These are phyloP conservation scores for Drosophila albomicans DNA, from an alignment of 1,140 invertebrate species.

Conservation along the genomic window DNA sequence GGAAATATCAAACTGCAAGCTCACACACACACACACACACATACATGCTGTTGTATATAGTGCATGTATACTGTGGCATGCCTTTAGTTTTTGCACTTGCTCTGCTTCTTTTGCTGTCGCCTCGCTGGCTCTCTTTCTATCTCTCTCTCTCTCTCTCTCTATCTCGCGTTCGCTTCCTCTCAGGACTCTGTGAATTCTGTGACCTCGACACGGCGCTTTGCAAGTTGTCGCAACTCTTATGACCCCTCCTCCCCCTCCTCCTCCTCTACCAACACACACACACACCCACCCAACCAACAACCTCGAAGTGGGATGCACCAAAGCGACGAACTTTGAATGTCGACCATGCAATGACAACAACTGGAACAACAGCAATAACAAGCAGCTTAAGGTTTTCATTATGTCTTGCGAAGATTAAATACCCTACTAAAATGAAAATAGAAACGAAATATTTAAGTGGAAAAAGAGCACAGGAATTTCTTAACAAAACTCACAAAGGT, in stretches of 20 bases:
- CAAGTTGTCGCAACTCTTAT: constrained; percentile 62
- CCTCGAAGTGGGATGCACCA: constrained; percentile 31
- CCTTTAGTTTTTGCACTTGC: constrained; percentile 73
- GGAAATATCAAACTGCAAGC: constrained; percentile 76
- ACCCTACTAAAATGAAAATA: constrained; percentile 7
- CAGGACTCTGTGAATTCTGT: constrained; percentile 64
- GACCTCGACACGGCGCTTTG: constrained; percentile 69
- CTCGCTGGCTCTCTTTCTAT: constrained; percentile 11
- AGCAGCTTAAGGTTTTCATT: constrained; percentile 1
- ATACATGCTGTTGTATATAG: constrained; percentile 16
- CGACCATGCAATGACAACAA: constrained; percentile 32
- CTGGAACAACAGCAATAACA: constrained; percentile 28
- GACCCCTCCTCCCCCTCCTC: constrained; percentile 13
- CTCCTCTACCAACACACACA: no score
- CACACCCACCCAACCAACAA: not conserved
- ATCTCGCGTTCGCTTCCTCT: constrained; percentile 1
- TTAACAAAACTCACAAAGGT: no score
- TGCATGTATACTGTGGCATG: constrained; percentile 43
- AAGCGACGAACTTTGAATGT: constrained; percentile 59
- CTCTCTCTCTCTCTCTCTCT: not conserved
- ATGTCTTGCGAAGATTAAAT: constrained; percentile 2
- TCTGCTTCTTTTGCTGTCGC: constrained; percentile 41
- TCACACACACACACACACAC: constrained; percentile 35
- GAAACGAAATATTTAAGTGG: not conserved
- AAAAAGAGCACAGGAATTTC: no score